Base-by-base conservation (phyloP, 2,797 vertebrate genomes). In the Xiphorhynchus erythropygius region DNA sequence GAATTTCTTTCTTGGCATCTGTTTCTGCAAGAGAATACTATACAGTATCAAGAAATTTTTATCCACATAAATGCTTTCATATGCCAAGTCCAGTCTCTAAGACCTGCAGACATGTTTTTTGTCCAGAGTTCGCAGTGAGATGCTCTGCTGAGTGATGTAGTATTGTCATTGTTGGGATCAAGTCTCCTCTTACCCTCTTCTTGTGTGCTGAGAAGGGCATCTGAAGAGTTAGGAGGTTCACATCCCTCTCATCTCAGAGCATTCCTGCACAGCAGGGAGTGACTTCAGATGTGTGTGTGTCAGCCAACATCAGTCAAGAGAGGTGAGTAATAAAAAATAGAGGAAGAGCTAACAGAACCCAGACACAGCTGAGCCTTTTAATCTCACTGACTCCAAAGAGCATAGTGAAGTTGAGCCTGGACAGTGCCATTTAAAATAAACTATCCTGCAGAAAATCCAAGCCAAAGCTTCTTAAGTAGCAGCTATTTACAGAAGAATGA, bases 331-430 rank as follows among this genome's bases (percentile, higher is more conserved):
- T 70, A 82, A 81, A 88, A 95, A 76, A 63, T 15, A 70, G 44
- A 76, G 47, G 71, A 91, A 76, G 50, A 94, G 52, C 46, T 55
- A 83, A 75, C 70, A 91, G 77, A 78, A 78, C 39, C 6, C 46
- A 81, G 73, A 57, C 76, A 57, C 91, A 81, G 85, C 83, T 88
- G 79, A 69, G 65, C 81, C 62, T 77, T 94, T 93, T 91, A 41
- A 90, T 92, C 77, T 84, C 63, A 49, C 56, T 89, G 93, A 89
- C 63, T 94, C 88, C 88, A 94, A 94, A 92, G 67, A 84, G 52
- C 59, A 53, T 42, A 84, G 33, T 12, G 25, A 90, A 86, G 52
- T 46, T 87, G 41, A 91, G 37, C 33, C 49, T 79, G 74, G 74
- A 39, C 52, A 90, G 25, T 90, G 49, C 62, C 52, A 79, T 52